These are phyloP conservation scores for Eufriesea mexicana DNA, from an alignment of 1,140 invertebrate species.

Conservation along the genomic window DNA sequence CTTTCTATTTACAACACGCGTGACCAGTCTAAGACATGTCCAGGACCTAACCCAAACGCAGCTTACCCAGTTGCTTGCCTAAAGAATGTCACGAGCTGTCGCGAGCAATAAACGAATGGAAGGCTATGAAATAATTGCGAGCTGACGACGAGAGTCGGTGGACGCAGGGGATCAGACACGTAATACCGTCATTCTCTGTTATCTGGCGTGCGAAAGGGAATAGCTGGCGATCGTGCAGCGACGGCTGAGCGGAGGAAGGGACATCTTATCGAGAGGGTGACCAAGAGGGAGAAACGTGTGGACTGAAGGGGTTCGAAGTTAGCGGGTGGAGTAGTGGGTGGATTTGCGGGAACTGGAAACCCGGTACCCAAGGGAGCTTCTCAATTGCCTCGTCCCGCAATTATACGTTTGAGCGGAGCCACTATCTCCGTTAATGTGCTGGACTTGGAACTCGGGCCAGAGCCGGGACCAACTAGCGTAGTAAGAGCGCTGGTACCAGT, in stretches of 20 bases:
- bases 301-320: conserved; percentile 71
- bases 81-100: no score
- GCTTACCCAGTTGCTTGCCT: no score
- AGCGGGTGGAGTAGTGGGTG: conserved; percentile 60
- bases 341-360: conserved; percentile 68
- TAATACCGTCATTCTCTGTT: conserved; percentile 76
- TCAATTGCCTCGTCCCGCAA: conserved; percentile 80
- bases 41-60: no score
- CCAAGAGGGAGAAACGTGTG: conserved; percentile 67
- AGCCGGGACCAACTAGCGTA: conserved; percentile 61
- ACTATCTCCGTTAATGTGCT: conserved; percentile 80
- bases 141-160: conserved; percentile 56
- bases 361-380: conserved; percentile 75
- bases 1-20: no score
- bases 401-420: conserved; percentile 81
- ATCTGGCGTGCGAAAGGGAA: conserved; percentile 67
- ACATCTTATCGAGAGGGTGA: conserved; percentile 71
- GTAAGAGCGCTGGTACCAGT: conserved; percentile 28
- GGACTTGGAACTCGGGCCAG: conserved; percentile 73
- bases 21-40: no score
- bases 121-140: conserved; percentile 57
- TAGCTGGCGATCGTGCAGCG: conserved; percentile 50
- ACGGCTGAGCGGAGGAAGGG: conserved; percentile 49
- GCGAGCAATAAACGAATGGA: conserved; percentile 16
- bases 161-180: conserved; percentile 69